Conservation (phyloP, 1,140 invertebrate genomes). For the Ylistrum balloti region DNA sequence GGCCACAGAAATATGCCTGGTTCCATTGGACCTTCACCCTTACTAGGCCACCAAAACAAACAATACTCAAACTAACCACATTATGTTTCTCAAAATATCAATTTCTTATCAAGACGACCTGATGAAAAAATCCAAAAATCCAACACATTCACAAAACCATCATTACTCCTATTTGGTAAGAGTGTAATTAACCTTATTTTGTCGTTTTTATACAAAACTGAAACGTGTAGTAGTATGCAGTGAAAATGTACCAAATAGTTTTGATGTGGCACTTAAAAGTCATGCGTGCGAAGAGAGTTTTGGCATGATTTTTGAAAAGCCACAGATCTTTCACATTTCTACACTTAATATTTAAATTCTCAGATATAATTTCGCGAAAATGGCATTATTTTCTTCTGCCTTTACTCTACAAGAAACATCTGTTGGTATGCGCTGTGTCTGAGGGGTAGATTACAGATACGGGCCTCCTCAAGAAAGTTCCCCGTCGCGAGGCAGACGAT, state of each 20-base stretch:
- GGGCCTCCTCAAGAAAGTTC: conserved; percentile 2
- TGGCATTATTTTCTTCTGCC: conserved; percentile 7
- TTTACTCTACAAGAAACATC: neutral
- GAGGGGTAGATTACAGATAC: conserved; percentile 1
- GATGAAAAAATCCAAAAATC: neutral
- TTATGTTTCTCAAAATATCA: neutral
- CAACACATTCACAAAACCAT: neutral
- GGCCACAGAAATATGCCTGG: neutral
- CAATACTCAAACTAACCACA: neutral
- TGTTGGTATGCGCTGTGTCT: neutral
- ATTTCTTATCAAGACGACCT: neutral
- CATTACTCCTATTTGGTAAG: neutral
- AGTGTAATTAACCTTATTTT: neutral
- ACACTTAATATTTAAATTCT: neutral
- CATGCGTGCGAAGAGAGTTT: neutral
- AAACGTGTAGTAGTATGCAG: neutral
- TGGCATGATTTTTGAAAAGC: neutral
- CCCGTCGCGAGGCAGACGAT: conserved; percentile 36
- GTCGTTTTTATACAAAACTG: neutral
- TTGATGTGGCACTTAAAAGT: neutral
- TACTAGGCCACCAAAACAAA: conserved; percentile 33
- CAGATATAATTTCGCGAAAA: conserved; percentile 26
- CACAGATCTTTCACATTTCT: neutral
- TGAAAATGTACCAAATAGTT: too few relatives aligned
- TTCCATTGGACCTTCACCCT: conserved; percentile 5